phyloP scores from a whole-genome alignment of 2,113 vertebrate species.

The Hydrolagus affinis region DNA sequence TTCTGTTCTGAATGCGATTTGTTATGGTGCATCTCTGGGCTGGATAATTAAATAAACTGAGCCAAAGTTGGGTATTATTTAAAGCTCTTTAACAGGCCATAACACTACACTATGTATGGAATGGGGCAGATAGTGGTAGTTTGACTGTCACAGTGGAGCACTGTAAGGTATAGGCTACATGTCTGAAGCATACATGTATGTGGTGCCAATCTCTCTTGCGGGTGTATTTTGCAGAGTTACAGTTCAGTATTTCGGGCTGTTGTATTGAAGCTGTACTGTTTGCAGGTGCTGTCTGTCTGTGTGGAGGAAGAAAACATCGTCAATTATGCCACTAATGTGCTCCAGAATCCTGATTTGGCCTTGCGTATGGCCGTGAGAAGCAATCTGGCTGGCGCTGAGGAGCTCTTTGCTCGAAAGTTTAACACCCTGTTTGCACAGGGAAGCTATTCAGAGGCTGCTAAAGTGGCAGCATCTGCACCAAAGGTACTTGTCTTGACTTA shows the following conservation, averaged over 20 bases:
- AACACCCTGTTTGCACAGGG: slow-evolving; percentile 77
- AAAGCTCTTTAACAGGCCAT: no score
- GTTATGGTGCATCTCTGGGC: no score
- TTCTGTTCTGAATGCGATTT: no score
- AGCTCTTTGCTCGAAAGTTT: slow-evolving; percentile 80
- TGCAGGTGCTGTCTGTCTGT: slow-evolving; percentile 80
- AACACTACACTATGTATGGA: no score
- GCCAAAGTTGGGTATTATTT: no score
- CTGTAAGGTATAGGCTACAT: no score
- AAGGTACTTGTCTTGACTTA: slow-evolving; percentile 63
- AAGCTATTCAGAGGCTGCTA: slow-evolving; percentile 80
- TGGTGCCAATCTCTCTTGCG: not conserved
- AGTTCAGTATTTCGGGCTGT: not conserved
- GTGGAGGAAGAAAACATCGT: slow-evolving; percentile 92
- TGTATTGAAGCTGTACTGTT: not conserved
- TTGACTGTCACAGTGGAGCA: no score
- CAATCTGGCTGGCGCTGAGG: slow-evolving; percentile 79
- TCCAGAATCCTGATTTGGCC: slow-evolving; percentile 83
- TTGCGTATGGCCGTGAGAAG: slow-evolving; percentile 78
- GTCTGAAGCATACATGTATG: no score
- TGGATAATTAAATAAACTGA: no score
- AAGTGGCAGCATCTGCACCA: slow-evolving; percentile 78
- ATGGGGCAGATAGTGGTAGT: no score
- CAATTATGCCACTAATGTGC: slow-evolving; percentile 74
- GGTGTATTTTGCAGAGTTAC: not conserved